phyloP scores from a whole-genome alignment of 2,113 vertebrate species.

The Podiceps cristatus region DNA sequence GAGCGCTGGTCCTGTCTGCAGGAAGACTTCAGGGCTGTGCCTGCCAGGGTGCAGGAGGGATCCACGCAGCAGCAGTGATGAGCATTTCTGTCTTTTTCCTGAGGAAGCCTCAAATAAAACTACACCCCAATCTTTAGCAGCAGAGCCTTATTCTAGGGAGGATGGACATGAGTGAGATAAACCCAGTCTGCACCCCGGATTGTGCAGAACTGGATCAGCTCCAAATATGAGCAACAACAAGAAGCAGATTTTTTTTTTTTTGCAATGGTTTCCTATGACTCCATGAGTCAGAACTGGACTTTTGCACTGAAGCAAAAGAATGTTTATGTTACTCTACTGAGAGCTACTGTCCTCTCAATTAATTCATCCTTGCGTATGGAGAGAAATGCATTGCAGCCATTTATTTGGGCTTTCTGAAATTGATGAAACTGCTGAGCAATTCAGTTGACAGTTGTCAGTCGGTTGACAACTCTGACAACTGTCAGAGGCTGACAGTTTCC shows the following conservation, averaged over 20 bases:
- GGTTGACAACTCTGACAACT: too few species aligned
- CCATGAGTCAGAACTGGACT: not conserved
- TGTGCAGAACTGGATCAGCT: not conserved
- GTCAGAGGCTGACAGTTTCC: not conserved
- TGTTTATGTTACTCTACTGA: not conserved
- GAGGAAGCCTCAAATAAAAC: conserved; percentile 4
- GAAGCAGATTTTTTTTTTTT: not conserved
- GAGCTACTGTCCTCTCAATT: not conserved
- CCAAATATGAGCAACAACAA: not conserved
- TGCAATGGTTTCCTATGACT: not conserved
- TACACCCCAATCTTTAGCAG: not conserved
- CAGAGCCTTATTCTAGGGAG: not conserved
- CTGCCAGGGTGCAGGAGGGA: not conserved
- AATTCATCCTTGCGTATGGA: not conserved
- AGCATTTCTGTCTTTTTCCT: not conserved
- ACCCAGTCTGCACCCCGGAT: not conserved
- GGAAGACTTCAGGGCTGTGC: not conserved
- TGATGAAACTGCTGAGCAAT: not conserved
- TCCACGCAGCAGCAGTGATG: not conserved
- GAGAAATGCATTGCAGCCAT: not conserved
- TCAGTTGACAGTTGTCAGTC: not conserved
- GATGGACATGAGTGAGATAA: not conserved
- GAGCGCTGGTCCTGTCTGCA: not conserved
- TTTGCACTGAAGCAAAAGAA: not conserved
- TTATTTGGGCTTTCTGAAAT: not conserved